Base-by-base conservation (phyloP, 2,888 invertebrate genomes). In the Cetonia aurata region DNA sequence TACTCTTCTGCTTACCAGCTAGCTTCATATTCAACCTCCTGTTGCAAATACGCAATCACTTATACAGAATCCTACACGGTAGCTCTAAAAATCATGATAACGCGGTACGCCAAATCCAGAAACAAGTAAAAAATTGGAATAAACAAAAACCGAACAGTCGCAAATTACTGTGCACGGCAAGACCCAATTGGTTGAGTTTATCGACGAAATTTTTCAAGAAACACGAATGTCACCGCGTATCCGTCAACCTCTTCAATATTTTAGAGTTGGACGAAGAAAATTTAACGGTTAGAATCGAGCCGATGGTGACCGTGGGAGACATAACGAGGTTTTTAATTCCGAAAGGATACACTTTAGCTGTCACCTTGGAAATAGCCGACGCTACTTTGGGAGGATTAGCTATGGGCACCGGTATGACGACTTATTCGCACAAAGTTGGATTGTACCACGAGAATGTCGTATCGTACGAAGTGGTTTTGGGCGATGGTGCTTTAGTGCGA, bases 361-460 rank as follows among this genome's bases (percentile, higher is more conserved):
- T 91, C 1, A 91, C 90, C 37, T 86, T 91, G 57, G 92, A 92
- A 81, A 86, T 92, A 60, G 89, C 87, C 0, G 92, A 92, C 80
- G 91, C 91, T 19, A 91, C 91, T 4, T 83, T 91, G 17, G 92
- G 91, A 76, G 91, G 91, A 52, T 83, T 91, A 19, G 91, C 91
- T 0, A 86, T 92, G 80, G 91, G 90, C 12, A 89, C 89, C 0
- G 91, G 91, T n/a, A 92, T 92, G 91, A 91, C 91, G 0, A 91
- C 91, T 0, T 90, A 91, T 82, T 91, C 91, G 0, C 91, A 92
- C 82, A 90, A 90, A 80, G 89, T 88, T 10, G 91, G 91, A 15
- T 85, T 92, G 25, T 92, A 90, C 83, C 91, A 91, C 78, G 92
- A 92, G 81, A 88, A 87, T 0, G 86, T 92, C 57, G 84, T 84